Percentiles rank a stretch among this genome's conserved stretches.
Conservation (phyloP, 37 sponge, comb jelly and placozoan species). For the Axinella damicornis region DNA sequence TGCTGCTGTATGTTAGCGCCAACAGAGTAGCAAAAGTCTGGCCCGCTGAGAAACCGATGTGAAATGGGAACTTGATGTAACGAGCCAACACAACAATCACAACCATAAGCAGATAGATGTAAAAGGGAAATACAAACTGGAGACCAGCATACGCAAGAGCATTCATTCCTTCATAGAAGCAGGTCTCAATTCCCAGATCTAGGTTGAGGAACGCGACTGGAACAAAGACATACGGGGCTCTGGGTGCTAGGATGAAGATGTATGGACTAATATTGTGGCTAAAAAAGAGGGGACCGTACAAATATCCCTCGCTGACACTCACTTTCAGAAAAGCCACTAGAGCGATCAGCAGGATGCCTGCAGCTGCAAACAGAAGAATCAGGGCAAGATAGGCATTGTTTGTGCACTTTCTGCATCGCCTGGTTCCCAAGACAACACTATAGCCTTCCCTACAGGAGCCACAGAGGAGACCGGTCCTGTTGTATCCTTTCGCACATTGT, state of each 20-base stretch:
- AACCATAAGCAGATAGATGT: constrained; percentile 55
- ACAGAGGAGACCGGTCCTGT: constrained; percentile 52
- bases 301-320: too few species aligned
- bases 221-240: too few species aligned
- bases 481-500: constrained; percentile 34
- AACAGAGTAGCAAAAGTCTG: constrained; percentile 54
- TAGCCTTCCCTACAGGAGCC: constrained; percentile 33
- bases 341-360: constrained; percentile 29
- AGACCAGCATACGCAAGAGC: constrained; percentile 15
- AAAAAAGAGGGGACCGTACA: too few species aligned
- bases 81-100: constrained; percentile 27
- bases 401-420: constrained; percentile 14
- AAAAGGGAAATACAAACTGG: constrained; percentile 48
- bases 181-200: too few species aligned
- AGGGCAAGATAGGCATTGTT: not conserved
- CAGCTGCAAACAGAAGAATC: constrained; percentile 11
- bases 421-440: constrained; percentile 24
- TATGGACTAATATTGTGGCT: too few species aligned
- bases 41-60: not conserved
- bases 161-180: constrained; percentile 68
- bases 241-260: too few species aligned
- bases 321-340: too few species aligned
- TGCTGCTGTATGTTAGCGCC: constrained; percentile 36
- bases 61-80: not conserved
- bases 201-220: constrained; percentile 35